phyloP scores from a whole-genome alignment of 2,888 invertebrate species.

The Dasysyrphus tricinctus region DNA sequence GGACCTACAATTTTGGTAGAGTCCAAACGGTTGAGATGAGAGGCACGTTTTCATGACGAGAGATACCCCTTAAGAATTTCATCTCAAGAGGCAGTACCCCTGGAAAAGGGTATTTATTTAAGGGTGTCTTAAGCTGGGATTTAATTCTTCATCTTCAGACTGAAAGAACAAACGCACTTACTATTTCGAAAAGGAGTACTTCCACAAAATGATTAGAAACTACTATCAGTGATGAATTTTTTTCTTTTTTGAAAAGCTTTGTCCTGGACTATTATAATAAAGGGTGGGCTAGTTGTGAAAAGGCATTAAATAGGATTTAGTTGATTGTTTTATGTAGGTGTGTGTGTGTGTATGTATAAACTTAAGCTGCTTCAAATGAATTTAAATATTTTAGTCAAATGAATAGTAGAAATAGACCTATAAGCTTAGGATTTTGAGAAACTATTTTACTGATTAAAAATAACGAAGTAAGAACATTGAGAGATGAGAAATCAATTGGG shows the following conservation, averaged over 20 bases:
- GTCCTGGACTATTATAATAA: neutral
- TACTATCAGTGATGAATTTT: neutral
- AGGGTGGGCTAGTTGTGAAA: constrained; percentile 4
- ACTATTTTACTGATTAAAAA: neutral
- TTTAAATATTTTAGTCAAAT: neutral
- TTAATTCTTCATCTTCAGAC: no score
- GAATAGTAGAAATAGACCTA: neutral
- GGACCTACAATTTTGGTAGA: no score
- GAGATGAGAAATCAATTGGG: constrained; percentile 6
- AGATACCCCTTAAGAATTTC: no score
- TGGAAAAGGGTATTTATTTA: no score
- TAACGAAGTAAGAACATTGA: neutral
- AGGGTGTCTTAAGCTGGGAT: no score
- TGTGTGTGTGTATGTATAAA: neutral
- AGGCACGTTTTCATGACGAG: no score
- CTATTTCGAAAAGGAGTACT: no score
- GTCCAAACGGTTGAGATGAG: no score
- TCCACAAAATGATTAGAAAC: neutral
- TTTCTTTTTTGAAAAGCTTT: neutral
- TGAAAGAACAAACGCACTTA: no score
- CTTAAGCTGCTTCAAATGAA: neutral
- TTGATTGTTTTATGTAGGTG: neutral
- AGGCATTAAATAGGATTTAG: neutral
- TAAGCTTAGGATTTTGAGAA: neutral
- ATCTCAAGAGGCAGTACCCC: no score